Percentiles rank a stretch among this genome's conserved stretches.
These are phyloP conservation scores for Heliconius himera DNA, from an alignment of 1,140 invertebrate genomes.

Conservation along the genomic window DNA sequence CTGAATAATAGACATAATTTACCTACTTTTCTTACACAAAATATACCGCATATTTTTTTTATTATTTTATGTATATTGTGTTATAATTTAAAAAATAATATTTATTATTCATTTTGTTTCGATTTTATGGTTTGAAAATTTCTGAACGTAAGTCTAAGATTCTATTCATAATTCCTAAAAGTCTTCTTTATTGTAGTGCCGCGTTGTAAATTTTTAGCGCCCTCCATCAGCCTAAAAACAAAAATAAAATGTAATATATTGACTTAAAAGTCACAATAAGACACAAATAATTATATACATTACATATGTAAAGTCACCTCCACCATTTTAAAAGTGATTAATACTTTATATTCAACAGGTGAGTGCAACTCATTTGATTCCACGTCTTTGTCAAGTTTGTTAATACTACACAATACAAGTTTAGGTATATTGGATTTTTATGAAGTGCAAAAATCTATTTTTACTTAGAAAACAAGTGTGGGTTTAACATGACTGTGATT, in stretches of 20 bases:
- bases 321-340: not conserved
- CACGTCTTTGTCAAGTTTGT: not conserved
- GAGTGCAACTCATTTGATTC: not conserved
- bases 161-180: not conserved
- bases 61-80: not conserved
- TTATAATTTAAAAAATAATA: not conserved
- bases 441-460: not conserved
- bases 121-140: not conserved
- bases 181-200: not conserved
- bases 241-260: not conserved
- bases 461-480: not conserved
- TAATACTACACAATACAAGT: not conserved
- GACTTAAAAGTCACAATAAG: constrained; percentile 33
- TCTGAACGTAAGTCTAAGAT: not conserved
- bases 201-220: constrained; percentile 48
- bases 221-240: constrained; percentile 63
- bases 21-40: not conserved
- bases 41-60: too few species aligned
- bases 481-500: not conserved
- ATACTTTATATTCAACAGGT: not conserved
- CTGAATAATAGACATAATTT: not conserved
- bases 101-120: not conserved
- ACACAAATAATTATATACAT: constrained; percentile 6
- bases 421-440: not conserved
- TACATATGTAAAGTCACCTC: not conserved